Percentiles rank a stretch among this genome's conserved stretches.
These are phyloP conservation scores for Pipistrellus pipistrellus DNA, from an alignment of 2,797 vertebrate genomes.

Conservation along the genomic window DNA sequence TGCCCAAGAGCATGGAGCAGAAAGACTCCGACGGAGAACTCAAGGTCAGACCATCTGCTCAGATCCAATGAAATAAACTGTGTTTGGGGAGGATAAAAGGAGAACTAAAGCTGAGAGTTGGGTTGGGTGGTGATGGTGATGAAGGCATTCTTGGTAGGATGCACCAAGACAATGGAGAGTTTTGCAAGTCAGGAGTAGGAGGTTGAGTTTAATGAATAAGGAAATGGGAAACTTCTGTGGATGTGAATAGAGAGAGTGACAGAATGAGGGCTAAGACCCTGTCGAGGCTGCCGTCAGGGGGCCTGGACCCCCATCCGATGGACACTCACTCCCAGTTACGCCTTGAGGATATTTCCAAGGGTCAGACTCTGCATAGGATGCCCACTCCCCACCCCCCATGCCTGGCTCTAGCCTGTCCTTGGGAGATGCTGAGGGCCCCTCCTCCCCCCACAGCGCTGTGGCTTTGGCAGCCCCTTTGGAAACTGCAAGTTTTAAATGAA, in stretches of 20 bases:
- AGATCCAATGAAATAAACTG: not conserved
- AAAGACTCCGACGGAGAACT: not conserved
- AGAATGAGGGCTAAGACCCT: not conserved
- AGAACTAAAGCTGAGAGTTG: not conserved
- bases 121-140: not conserved
- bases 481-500: slow-evolving; percentile 81
- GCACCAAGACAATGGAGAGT: not conserved
- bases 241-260: not conserved
- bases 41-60: not conserved
- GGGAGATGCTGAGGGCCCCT: not conserved
- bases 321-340: not conserved
- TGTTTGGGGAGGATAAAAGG: not conserved
- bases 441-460: slow-evolving; percentile 48
- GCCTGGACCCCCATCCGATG: not conserved
- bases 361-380: not conserved
- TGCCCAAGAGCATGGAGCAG: not conserved
- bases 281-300: not conserved
- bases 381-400: not conserved
- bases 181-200: not conserved
- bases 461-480: slow-evolving; percentile 83
- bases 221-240: not conserved
- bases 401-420: slow-evolving; percentile 72
- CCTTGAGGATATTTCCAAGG: slow-evolving; percentile 22
- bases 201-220: not conserved
- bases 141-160: not conserved